Evolutionary conservation across 1,140 invertebrate genomes (phyloP).

Genomic region (Pristionchus pacificus): DNA sequence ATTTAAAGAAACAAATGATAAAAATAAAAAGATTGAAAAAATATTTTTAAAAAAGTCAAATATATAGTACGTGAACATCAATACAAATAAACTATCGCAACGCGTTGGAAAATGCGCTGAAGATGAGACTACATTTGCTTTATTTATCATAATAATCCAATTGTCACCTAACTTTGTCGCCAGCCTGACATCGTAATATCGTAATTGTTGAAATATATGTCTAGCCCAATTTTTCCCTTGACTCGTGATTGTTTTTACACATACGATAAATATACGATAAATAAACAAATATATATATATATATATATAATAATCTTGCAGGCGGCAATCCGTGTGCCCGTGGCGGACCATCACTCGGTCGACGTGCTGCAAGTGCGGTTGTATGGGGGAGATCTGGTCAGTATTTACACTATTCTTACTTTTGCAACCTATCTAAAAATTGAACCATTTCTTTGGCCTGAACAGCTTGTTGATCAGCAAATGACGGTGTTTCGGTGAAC

Average conservation of each 20-base stretch:
- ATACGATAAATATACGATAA: too few species aligned
- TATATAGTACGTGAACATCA: constrained; percentile 37
- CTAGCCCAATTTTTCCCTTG: too few species aligned
- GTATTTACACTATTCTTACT: constrained; percentile 14
- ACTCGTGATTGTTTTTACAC: too few species aligned
- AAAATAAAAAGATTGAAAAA: constrained; percentile 3
- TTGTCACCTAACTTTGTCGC: too few species aligned
- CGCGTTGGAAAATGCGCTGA: too few species aligned
- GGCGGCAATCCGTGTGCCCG: constrained; percentile 61
- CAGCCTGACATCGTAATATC: too few species aligned
- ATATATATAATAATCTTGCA: too few species aligned
- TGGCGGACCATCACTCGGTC: constrained; percentile 58
- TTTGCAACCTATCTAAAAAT: constrained; percentile 4
- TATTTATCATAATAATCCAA: too few species aligned
- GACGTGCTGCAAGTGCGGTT: constrained; percentile 61
- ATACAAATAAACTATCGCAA: constrained; percentile 50
- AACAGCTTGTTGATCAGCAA: background rate
- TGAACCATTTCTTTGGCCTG: background rate
- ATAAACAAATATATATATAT: too few species aligned
- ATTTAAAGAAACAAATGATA: too few species aligned
- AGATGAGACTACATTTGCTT: constrained; percentile 63
- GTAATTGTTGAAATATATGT: too few species aligned
- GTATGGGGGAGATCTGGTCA: constrained; percentile 62
- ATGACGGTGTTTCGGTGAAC: background rate
- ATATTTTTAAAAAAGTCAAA: too few species aligned